Conservation (phyloP, 1,140 invertebrate species). For the Planococcus citri region DNA sequence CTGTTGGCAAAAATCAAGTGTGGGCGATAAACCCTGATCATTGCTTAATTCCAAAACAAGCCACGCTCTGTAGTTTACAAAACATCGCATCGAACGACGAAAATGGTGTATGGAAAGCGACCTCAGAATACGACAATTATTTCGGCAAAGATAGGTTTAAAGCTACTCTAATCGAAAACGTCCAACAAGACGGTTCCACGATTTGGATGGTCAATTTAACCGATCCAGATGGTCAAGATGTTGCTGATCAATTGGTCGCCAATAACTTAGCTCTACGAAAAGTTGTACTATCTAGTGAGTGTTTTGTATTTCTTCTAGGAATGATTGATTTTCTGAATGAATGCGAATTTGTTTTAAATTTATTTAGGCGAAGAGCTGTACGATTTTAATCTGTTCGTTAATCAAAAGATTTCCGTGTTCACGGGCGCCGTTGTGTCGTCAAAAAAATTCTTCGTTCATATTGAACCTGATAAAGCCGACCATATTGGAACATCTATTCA, state of each 20-base stretch:
- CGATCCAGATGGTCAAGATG: slow-evolving; percentile 32
- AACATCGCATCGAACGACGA: slow-evolving; percentile 40
- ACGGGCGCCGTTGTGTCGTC: slow-evolving; percentile 33
- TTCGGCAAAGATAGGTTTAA: slow-evolving; percentile 45
- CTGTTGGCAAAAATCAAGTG: slow-evolving; percentile 44
- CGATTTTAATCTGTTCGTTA: slow-evolving; percentile 32
- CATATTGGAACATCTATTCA: slow-evolving; percentile 17
- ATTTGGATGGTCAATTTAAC: slow-evolving; percentile 39
- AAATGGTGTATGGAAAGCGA: slow-evolving; percentile 33
- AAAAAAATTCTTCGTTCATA: slow-evolving; percentile 35
- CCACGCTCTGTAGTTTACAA: slow-evolving; percentile 47
- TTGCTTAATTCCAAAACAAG: slow-evolving; percentile 52
- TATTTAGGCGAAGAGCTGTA: slow-evolving; percentile 14
- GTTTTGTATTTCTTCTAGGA: neutral
- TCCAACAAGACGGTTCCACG: slow-evolving; percentile 36
- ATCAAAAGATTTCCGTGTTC: slow-evolving; percentile 33
- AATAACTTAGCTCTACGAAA: slow-evolving; percentile 33
- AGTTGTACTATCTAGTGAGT: slow-evolving; percentile 19
- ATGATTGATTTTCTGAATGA: too few species aligned
- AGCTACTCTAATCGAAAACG: slow-evolving; percentile 37
- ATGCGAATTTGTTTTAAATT: too few species aligned
- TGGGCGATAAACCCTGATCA: slow-evolving; percentile 52
- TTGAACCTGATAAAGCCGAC: slow-evolving; percentile 26
- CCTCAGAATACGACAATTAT: slow-evolving; percentile 37
- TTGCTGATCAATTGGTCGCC: slow-evolving; percentile 34